Conservation (phyloP, 1,140 invertebrate species). For the Sinella curviseta region DNA sequence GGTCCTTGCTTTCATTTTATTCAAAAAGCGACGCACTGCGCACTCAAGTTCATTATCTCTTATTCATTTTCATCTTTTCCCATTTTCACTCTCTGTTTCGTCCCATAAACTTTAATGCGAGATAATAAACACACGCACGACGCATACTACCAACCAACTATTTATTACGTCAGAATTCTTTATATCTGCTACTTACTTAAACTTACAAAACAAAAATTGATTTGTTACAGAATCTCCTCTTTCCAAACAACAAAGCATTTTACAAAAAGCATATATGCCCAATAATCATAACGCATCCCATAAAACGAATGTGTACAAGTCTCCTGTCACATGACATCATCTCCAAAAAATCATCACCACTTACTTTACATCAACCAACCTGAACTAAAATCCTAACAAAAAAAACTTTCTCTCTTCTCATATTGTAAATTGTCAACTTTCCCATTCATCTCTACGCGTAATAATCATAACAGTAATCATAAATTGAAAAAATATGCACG, state of each 20-base stretch:
- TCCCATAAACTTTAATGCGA: not conserved
- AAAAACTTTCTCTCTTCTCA: not conserved
- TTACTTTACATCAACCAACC: too few relatives aligned
- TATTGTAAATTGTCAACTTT: not conserved
- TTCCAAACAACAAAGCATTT: not conserved
- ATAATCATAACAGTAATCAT: constrained; percentile 9
- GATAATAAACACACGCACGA: not conserved
- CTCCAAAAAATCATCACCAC: too few relatives aligned
- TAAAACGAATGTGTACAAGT: not conserved
- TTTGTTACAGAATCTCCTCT: not conserved
- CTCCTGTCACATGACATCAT: not conserved
- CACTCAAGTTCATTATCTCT: too few relatives aligned
- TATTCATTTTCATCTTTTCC: too few relatives aligned
- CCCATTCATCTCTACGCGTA: not conserved
- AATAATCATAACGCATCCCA: not conserved
- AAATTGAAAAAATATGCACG: constrained; percentile 10
- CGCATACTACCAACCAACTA: not conserved
- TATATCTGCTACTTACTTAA: too few relatives aligned
- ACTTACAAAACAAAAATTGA: not conserved
- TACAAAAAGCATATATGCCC: not conserved
- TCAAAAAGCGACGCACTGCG: too few relatives aligned
- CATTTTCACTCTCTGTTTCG: not conserved
- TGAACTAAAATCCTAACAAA: not conserved
- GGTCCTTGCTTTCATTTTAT: too few relatives aligned
- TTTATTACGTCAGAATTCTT: not conserved